Conservation (phyloP, 2,113 vertebrate species). For the Pteropus alecto region DNA sequence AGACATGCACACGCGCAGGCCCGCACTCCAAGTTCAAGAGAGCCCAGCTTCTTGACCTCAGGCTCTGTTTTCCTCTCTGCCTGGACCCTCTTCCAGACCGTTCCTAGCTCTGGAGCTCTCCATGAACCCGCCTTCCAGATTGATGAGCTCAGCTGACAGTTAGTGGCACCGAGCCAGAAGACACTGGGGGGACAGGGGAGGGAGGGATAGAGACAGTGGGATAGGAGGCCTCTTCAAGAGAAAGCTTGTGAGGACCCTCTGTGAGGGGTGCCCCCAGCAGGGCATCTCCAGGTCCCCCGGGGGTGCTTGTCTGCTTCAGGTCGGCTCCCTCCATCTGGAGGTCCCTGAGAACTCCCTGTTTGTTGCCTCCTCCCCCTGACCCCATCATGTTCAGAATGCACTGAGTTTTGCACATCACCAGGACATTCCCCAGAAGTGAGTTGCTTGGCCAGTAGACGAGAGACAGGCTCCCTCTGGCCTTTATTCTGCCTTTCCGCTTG, state of each 20-base stretch:
- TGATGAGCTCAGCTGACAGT: not conserved
- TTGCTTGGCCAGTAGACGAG: too few relatives aligned
- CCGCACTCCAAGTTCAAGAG: not conserved
- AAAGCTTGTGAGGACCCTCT: not conserved
- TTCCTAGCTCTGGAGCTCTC: not conserved
- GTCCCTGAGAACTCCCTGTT: not conserved
- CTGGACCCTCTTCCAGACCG: not conserved
- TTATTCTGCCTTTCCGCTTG: not conserved
- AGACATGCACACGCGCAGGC: not conserved
- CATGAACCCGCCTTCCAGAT: not conserved
- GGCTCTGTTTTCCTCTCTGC: not conserved
- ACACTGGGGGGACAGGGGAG: accelerated
- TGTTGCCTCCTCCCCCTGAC: accelerated
- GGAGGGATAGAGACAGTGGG: not conserved
- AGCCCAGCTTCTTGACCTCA: not conserved
- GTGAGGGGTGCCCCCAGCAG: not conserved
- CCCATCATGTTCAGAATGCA: not conserved
- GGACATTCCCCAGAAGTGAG: not conserved
- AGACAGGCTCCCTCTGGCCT: not conserved
- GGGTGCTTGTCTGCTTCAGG: not conserved
- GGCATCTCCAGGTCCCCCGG: not conserved
- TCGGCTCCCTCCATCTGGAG: not conserved
- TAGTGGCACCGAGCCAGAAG: not conserved
- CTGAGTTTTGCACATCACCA: not conserved
- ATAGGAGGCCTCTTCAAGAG: not conserved